These are phyloP conservation scores for Drosophila watanabei DNA, from an alignment of 1,140 invertebrate genomes.

Conservation along the genomic window DNA sequence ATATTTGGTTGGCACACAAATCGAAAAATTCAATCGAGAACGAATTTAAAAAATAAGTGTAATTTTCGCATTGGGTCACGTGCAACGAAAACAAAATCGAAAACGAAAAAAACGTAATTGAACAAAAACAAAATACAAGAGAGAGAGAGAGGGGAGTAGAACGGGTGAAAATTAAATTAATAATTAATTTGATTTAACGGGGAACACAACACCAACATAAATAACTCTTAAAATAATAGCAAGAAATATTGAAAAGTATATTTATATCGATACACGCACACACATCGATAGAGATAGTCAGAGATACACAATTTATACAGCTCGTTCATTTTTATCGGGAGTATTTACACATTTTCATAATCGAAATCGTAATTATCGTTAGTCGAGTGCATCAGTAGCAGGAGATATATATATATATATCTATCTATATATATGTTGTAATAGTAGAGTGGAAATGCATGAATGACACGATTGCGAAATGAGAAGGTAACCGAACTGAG, in stretches of 20 bases:
- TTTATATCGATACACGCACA: conserved; percentile 59
- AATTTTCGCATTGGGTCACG: conserved; percentile 42
- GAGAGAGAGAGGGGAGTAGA: conserved; percentile 21
- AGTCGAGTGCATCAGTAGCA: conserved; percentile 36
- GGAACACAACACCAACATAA: conserved; percentile 2
- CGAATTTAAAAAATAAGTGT: conserved; percentile 10
- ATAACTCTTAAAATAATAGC: conserved; percentile 1
- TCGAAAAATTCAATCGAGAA: conserved; percentile 45
- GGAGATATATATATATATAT: conserved; percentile 23
- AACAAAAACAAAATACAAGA: conserved; percentile 70
- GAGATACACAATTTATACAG: conserved; percentile 36
- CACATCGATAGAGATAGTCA: conserved; percentile 18
- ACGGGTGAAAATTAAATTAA: conserved; percentile 67
- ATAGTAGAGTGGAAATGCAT: conserved; percentile 60
- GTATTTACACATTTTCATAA: conserved; percentile 30
- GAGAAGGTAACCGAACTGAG: conserved; percentile 39
- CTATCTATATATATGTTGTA: conserved; percentile 8
- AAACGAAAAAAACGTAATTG: conserved; percentile 29
- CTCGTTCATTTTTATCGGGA: conserved; percentile 35
- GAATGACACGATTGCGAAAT: conserved; percentile 70
- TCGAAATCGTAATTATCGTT: conserved; percentile 21
- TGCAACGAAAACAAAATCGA: conserved; percentile 56
- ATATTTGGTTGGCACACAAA: conserved; percentile 54
- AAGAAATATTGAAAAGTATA: conserved; percentile 29
- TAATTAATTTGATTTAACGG: conserved; percentile 45